Evolutionary conservation across 2,888 invertebrate species (phyloP).

Genomic region (Drosophila kokeensis): DNA sequence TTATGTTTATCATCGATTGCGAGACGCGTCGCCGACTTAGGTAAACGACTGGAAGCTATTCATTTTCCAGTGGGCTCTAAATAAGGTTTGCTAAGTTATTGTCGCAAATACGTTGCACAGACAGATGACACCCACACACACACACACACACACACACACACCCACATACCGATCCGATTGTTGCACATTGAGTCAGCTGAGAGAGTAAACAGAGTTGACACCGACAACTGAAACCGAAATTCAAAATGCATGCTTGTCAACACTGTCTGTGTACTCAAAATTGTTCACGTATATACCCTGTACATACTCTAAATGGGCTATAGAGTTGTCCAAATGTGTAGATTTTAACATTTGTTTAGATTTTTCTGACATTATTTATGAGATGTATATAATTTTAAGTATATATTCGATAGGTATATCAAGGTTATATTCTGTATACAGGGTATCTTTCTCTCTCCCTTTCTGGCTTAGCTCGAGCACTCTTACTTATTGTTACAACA

Average conservation of each 20-base stretch:
- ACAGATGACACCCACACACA: slow-evolving; percentile 39
- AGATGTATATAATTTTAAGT: not conserved
- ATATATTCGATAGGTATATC: too few relatives aligned
- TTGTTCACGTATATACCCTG: slow-evolving; percentile 4
- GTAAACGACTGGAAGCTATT: not conserved
- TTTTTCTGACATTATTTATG: too few relatives aligned
- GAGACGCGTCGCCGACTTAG: not conserved
- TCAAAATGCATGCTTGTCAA: slow-evolving; percentile 23
- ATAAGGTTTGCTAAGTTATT: slow-evolving; percentile 13
- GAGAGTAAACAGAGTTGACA: slow-evolving; percentile 50
- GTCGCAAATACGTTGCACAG: slow-evolving; percentile 48
- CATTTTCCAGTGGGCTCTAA: not conserved
- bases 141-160: slow-evolving; percentile 14
- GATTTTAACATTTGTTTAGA: not conserved
- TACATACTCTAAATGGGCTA: not conserved
- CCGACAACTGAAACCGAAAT: slow-evolving; percentile 38
- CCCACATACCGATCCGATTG: slow-evolving; percentile 12
- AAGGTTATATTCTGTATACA: not conserved
- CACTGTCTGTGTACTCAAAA: not conserved
- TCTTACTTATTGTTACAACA: slow-evolving; percentile 29
- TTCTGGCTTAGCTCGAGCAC: not conserved
- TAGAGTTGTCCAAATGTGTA: not conserved
- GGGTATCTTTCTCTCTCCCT: not conserved
- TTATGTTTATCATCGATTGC: not conserved
- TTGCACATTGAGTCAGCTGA: slow-evolving; percentile 34